A percentile compares a stretch with the other conserved stretches of the same genome.
These are phyloP conservation scores for Montipora efflorescens DNA, from an alignment of 64 coral and sea anemone genomes.

Conservation along the genomic window DNA sequence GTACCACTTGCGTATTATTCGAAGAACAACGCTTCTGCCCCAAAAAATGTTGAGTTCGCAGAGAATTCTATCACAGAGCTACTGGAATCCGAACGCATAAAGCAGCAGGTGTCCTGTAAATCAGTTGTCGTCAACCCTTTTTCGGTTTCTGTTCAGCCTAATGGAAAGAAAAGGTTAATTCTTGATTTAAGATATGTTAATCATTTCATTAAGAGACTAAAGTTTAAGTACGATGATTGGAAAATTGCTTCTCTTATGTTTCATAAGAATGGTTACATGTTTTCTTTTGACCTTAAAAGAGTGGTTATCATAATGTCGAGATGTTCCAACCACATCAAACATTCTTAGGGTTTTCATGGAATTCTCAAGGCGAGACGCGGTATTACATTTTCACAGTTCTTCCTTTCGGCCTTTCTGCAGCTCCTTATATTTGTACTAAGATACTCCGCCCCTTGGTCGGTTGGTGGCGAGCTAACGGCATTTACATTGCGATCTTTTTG, in stretches of 20 bases:
- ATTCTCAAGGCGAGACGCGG: background rate
- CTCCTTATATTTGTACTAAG: slow-evolving; percentile 39
- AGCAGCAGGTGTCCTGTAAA: too few species aligned
- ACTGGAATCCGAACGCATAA: too few species aligned
- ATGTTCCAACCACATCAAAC: slow-evolving; percentile 19
- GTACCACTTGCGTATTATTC: too few species aligned
- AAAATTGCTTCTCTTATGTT: slow-evolving; percentile 11
- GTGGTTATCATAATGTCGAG: slow-evolving; percentile 18
- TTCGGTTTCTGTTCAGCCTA: background rate
- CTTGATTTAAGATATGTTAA: slow-evolving; percentile 27
- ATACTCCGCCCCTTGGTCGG: slow-evolving; percentile 35
- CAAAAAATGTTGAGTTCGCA: too few species aligned
- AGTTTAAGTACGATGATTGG: slow-evolving; percentile 27
- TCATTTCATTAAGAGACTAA: slow-evolving; percentile 10
- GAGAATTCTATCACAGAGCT: too few species aligned
- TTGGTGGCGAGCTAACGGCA: slow-evolving; percentile 14
- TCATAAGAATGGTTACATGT: background rate
- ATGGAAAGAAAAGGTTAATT: slow-evolving; percentile 38
- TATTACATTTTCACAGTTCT: slow-evolving; percentile 21
- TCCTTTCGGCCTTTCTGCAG: slow-evolving; percentile 39
- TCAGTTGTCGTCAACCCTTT: too few species aligned
- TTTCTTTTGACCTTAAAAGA: slow-evolving; percentile 19
- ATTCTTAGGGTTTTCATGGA: slow-evolving; percentile 43
- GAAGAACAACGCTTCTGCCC: too few species aligned
- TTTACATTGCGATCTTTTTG: background rate